A percentile compares a stretch with the other conserved stretches of the same genome.
Evolutionary conservation across 2,888 invertebrate genomes (phyloP).

Genomic region (Euclidia mi): DNA sequence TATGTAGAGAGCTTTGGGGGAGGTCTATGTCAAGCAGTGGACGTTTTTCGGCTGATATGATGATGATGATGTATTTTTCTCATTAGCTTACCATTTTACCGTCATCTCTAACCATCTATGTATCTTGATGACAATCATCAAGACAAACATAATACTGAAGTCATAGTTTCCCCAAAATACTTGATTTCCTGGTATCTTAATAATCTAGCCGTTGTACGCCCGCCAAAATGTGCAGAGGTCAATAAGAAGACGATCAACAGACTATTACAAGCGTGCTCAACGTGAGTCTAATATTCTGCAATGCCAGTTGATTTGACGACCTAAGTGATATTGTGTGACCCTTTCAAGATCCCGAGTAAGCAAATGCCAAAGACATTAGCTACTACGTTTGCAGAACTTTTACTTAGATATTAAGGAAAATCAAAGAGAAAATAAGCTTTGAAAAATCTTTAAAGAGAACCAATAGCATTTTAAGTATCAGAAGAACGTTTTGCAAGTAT

Average conservation of each 20-base stretch:
- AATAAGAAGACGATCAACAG: constrained; percentile 32
- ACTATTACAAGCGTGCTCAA: constrained; percentile 31
- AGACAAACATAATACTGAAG: neutral
- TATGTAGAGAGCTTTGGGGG: too few species aligned
- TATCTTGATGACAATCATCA: too few species aligned
- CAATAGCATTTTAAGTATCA: too few species aligned
- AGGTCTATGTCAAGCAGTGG: too few species aligned
- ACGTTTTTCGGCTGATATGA: too few species aligned
- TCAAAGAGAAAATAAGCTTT: too few species aligned
- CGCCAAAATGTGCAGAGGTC: constrained; percentile 27
- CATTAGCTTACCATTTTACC: too few species aligned
- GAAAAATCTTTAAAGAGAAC: too few species aligned
- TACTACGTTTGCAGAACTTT: neutral
- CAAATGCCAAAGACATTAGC: constrained; percentile 22
- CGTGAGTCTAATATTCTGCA: constrained; percentile 44
- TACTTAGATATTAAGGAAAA: neutral
- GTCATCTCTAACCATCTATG: too few species aligned
- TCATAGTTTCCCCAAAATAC: neutral
- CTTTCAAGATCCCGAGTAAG: constrained; percentile 18
- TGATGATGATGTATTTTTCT: too few species aligned
- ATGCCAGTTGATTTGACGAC: constrained; percentile 35
- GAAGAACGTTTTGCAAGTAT: too few species aligned
- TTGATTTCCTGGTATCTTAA: constrained; percentile 13
- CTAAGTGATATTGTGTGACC: constrained; percentile 38
- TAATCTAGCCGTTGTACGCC: constrained; percentile 19